Evolutionary conservation across 2,113 vertebrate species (phyloP).

Genomic region (Ursus arctos): DNA sequence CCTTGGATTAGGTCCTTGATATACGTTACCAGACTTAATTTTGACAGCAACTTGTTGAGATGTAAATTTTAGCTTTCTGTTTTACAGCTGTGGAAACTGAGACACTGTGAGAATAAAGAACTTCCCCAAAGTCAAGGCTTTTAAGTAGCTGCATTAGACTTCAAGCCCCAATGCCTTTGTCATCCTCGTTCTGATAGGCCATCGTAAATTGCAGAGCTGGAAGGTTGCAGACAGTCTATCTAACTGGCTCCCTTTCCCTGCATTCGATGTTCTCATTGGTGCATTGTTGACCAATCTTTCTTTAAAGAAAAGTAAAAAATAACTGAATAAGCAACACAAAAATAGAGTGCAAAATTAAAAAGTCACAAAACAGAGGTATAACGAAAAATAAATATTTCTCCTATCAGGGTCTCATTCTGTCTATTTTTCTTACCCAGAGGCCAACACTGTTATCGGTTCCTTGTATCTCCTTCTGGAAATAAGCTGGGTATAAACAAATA

Average conservation of each 20-base stretch:
- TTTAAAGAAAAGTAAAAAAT: background rate
- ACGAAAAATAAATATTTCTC: background rate
- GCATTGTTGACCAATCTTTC: background rate
- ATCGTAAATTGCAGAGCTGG: background rate
- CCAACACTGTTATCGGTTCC: background rate
- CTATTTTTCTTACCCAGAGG: background rate
- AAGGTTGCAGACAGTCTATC: background rate
- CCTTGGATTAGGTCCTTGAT: background rate
- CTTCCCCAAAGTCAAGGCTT: background rate
- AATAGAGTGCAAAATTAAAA: background rate
- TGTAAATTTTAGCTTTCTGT: constrained; percentile 55
- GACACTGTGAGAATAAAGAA: constrained; percentile 15
- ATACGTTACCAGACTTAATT: background rate
- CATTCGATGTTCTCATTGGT: background rate
- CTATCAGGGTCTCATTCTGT: background rate
- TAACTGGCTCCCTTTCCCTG: background rate
- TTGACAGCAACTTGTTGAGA: background rate
- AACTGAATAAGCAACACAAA: background rate
- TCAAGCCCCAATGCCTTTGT: background rate
- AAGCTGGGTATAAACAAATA: background rate
- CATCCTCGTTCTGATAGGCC: background rate
- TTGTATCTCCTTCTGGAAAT: background rate
- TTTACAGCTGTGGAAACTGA: constrained; percentile 45
- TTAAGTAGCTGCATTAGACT: background rate
- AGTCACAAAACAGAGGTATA: background rate